A percentile compares a stretch with the other conserved stretches of the same genome.
These are phyloP conservation scores for Leucophora obtusa DNA, from an alignment of 2,888 invertebrate genomes.

Conservation along the genomic window DNA sequence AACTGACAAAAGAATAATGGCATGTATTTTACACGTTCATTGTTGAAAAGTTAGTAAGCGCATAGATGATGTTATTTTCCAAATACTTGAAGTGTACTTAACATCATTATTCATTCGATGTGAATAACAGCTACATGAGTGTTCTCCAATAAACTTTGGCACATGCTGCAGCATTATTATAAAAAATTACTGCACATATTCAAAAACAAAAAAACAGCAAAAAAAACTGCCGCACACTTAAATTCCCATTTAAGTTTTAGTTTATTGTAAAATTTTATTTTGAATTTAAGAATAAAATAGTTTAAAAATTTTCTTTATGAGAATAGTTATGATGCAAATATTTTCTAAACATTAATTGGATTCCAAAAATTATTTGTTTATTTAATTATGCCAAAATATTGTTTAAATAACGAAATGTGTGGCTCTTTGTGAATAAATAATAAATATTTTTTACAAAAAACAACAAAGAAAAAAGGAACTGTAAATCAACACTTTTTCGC, in stretches of 20 bases:
- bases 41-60: background rate
- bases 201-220: background rate
- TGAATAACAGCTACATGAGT: background rate
- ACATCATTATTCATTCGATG: background rate
- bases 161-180: slow-evolving; percentile 21
- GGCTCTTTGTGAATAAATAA: slow-evolving; percentile 33
- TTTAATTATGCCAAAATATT: slow-evolving; percentile 48
- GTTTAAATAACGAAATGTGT: slow-evolving; percentile 8
- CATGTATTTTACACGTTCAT: background rate
- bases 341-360: slow-evolving; percentile 8
- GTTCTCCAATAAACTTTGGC: no score
- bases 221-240: slow-evolving; percentile 7
- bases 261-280: background rate
- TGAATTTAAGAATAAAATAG: no score
- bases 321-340: slow-evolving; percentile 11
- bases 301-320: background rate
- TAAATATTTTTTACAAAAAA: slow-evolving; percentile 26
- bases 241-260: background rate
- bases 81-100: no score
- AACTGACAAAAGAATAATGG: slow-evolving; percentile 27
- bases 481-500: slow-evolving; percentile 33
- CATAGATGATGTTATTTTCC: background rate
- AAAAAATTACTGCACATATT: background rate
- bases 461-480: slow-evolving; percentile 13
- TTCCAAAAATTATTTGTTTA: slow-evolving; percentile 44